Conservation (phyloP, 2,797 vertebrate species). For the Xenentodon cancila region DNA sequence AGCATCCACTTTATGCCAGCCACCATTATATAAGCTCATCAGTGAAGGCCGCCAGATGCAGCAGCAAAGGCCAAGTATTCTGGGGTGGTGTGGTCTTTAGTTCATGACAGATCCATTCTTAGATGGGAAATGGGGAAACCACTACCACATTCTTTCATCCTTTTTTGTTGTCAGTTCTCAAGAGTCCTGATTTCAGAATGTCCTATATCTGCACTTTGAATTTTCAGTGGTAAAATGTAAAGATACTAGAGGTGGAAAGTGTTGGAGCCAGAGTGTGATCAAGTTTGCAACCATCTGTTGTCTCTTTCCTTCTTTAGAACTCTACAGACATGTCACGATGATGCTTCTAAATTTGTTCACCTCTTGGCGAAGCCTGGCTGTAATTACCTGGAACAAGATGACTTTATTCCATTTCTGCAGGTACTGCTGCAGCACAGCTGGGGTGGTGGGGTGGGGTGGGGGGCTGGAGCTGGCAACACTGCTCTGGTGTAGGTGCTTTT, state of each 20-base stretch:
- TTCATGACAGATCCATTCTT: too few species aligned
- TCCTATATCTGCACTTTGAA: constrained; percentile 46
- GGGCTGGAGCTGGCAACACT: constrained; percentile 51
- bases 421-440: constrained; percentile 78
- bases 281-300: constrained; percentile 62
- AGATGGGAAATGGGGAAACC: too few species aligned
- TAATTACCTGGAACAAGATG: constrained; percentile 95
- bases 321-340: constrained; percentile 94
- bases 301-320: constrained; percentile 86
- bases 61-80: too few species aligned
- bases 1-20: constrained; percentile 35
- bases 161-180: constrained; percentile 36
- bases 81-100: too few species aligned
- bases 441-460: constrained; percentile 19
- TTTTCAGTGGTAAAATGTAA: constrained; percentile 45
- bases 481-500: constrained; percentile 33
- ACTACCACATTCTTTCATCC: constrained; percentile 24
- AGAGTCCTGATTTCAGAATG: constrained; percentile 76
- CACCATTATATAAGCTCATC: too few species aligned
- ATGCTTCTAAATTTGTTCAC: constrained; percentile 92
- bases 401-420: constrained; percentile 98
- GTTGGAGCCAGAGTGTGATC: constrained; percentile 15
- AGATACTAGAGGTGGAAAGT: constrained; percentile 46
- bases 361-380: constrained; percentile 93
- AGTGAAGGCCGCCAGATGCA: too few species aligned